These are phyloP conservation scores for Scophthalmus maximus DNA, from an alignment of 2,113 vertebrate species.

Conservation along the genomic window DNA sequence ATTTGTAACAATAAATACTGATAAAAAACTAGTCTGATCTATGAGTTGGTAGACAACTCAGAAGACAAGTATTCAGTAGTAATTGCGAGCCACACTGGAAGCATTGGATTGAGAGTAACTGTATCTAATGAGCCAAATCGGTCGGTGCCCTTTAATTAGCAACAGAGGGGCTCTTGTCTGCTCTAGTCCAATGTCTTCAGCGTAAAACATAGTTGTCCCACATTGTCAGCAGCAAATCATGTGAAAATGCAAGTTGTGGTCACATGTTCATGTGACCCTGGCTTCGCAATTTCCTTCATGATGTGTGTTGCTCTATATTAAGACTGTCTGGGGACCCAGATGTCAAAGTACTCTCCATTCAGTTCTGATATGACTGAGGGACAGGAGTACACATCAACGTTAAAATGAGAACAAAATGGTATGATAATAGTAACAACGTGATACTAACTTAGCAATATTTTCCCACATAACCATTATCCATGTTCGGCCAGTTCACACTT, in stretches of 20 bases:
- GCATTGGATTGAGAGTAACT: not conserved
- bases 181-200: not conserved
- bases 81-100: not conserved
- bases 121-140: constrained; percentile 14
- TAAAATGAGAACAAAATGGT: constrained; percentile 6
- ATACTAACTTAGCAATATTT: constrained; percentile 34
- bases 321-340: constrained; percentile 21
- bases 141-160: constrained; percentile 1
- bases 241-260: not conserved
- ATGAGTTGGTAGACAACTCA: not conserved
- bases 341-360: constrained; percentile 31
- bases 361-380: not conserved
- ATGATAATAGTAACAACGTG: constrained; percentile 26
- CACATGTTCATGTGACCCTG: constrained; percentile 7
- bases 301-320: constrained; percentile 7
- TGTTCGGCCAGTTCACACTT: constrained; percentile 12
- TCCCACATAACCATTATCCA: constrained; percentile 9
- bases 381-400: not conserved
- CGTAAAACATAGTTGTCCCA: not conserved
- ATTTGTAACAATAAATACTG: constrained; percentile 45
- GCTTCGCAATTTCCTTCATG: not conserved
- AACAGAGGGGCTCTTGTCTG: constrained; percentile 15
- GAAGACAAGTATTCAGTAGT: constrained; percentile 29
- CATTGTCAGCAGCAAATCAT: constrained; percentile 16
- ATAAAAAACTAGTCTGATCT: constrained; percentile 12